These are phyloP conservation scores for Micronycteris hirsuta DNA, from an alignment of 2,113 vertebrate genomes.

Conservation along the genomic window DNA sequence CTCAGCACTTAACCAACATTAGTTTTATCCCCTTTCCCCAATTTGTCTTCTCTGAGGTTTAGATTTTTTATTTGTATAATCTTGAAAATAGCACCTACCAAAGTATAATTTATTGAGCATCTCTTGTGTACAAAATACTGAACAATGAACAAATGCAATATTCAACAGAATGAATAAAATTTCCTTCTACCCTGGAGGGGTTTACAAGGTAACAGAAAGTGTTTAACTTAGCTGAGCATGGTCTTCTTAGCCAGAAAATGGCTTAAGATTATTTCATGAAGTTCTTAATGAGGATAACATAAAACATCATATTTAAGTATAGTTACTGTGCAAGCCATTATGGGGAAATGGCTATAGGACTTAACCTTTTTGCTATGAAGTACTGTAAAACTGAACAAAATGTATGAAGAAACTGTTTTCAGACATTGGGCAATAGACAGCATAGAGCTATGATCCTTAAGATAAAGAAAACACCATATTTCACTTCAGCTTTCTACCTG, in stretches of 20 bases:
- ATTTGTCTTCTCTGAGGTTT: background rate
- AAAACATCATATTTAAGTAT: background rate
- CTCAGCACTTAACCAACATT: background rate
- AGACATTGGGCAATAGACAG: background rate
- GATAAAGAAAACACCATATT: conserved; percentile 6
- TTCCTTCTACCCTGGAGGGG: background rate
- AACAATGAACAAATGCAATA: background rate
- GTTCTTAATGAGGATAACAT: background rate
- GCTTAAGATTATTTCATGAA: conserved; percentile 7
- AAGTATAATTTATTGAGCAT: background rate
- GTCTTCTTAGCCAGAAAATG: conserved; percentile 5
- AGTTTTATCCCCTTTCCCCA: background rate
- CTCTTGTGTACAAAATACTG: background rate
- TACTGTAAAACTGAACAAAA: conserved; percentile 2
- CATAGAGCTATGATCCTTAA: background rate
- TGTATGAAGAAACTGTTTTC: conserved; percentile 3
- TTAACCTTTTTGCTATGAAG: background rate
- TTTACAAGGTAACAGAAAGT: background rate
- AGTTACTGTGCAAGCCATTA: background rate
- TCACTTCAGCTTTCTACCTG: background rate
- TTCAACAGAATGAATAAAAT: background rate
- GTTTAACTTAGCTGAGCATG: background rate
- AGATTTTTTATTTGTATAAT: background rate
- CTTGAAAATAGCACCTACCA: background rate
- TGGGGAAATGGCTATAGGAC: background rate